These are phyloP conservation scores for Cinclus cinclus DNA, from an alignment of 2,113 vertebrate genomes.

Conservation along the genomic window DNA sequence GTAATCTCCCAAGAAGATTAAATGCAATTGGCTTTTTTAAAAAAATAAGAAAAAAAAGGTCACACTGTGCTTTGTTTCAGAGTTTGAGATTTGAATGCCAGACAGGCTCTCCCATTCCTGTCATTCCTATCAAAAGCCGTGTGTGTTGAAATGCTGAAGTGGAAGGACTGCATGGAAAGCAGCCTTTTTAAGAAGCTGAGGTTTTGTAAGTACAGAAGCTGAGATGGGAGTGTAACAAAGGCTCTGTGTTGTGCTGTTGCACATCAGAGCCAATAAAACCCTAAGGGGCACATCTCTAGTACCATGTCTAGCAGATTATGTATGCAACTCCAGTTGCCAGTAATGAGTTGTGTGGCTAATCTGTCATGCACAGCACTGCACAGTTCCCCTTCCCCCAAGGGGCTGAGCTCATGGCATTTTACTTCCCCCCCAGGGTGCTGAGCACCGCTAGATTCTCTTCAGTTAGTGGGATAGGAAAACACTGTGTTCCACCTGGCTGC, in stretches of 20 bases:
- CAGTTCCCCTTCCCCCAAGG: background rate
- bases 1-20: background rate
- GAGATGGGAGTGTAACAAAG: conserved; percentile 53
- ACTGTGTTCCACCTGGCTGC: background rate
- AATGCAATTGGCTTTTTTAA: background rate
- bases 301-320: conserved; percentile 61
- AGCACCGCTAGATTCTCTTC: background rate
- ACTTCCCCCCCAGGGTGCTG: background rate
- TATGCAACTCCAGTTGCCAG: conserved; percentile 44
- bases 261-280: conserved; percentile 52
- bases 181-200: conserved; percentile 29
- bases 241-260: conserved; percentile 46
- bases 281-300: conserved; percentile 52
- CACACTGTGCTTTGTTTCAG: background rate
- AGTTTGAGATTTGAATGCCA: conserved; percentile 22
- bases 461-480: background rate
- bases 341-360: conserved; percentile 56
- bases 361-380: conserved; percentile 18
- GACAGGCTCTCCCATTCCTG: conserved; percentile 15
- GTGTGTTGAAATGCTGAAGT: background rate
- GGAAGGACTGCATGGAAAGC: conserved; percentile 12
- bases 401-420: background rate
- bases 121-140: background rate
- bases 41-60: background rate
- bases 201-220: conserved; percentile 41